Evolutionary conservation across 37 sponge, comb jelly and placozoan species (phyloP), one percentile per base, ranked within the genome.

Genomic region (Petrosia ficiformis): DNA sequence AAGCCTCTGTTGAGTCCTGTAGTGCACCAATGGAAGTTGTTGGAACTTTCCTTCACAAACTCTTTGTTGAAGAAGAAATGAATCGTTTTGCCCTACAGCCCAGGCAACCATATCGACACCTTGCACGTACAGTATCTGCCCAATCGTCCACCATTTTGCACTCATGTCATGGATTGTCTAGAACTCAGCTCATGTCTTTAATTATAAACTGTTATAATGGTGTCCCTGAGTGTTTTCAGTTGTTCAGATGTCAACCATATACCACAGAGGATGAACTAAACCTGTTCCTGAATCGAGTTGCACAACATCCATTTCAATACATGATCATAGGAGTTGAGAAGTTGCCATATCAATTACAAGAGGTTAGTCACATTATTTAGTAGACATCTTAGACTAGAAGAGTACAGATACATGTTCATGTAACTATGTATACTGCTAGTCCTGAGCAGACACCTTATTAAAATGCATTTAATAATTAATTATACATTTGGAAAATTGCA

Each of bases 301-400:
- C 33, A 4, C 39, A 71, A 33, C 60, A 44, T 38, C 1, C 84
- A 1, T 77, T 77, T 72, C 73, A 75, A 67, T 88, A 41, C 38
- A 58, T 82, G 6, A 48, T 88, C 6, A 44, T 88, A 25, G 78
- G 82, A 42, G 75, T 88, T 2, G 77, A 88, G 52, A 64, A 34
- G 30, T 70, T 88, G 0, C 65, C 89, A 41, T 77, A 73, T 34
- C 72, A 88, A 30, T 67, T 88, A n/a, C 89, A 88, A 32, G 89
- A 88, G 75, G 88, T 86, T 19, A 16, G 31, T n/a, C 16, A 16
- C 16, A 16, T 19, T 48, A 16, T 19, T 16, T 19, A 19, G 54
- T 48, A 48, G n/a, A n/a, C n/a, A n/a, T n/a, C n/a, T n/a, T n/a
- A 59, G 3, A 4, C 16, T 21, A 54, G 57, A 16, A 54, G 21